A percentile compares a stretch with the other conserved stretches of the same genome.
phyloP scores from a whole-genome alignment of 2,113 vertebrate species.

The Vidua macroura region DNA sequence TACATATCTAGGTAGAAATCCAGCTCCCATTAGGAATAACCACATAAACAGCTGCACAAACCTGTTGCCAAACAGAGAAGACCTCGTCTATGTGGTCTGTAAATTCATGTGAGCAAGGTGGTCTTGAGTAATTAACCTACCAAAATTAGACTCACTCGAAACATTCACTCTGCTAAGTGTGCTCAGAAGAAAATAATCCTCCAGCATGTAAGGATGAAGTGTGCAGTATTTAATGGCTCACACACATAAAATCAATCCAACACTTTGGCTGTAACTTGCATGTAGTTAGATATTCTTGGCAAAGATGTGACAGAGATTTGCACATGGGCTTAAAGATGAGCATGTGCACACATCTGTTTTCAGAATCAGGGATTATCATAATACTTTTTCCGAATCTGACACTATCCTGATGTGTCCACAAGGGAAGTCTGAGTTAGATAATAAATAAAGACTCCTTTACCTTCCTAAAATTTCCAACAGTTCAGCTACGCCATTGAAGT shows the following conservation, averaged over 20 bases:
- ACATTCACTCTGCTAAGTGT: not conserved
- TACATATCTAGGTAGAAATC: not conserved
- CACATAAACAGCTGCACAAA: slow-evolving; percentile 5
- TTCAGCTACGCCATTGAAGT: slow-evolving; percentile 99
- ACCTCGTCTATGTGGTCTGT: not conserved
- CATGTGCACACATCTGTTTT: not conserved
- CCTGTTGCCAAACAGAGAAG: not conserved
- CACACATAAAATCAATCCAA: not conserved
- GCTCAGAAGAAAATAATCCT: not conserved
- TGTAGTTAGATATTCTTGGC: not conserved
- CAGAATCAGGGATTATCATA: not conserved
- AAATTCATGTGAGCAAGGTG: not conserved
- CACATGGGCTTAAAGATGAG: not conserved
- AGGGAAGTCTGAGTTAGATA: not conserved
- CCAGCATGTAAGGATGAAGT: not conserved
- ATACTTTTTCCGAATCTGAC: not conserved
- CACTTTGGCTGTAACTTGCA: not conserved
- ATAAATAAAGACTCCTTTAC: slow-evolving; percentile 70
- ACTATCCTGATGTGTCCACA: not conserved
- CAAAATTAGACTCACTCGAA: not conserved
- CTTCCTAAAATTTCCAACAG: slow-evolving; percentile 99
- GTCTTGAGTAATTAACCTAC: not conserved
- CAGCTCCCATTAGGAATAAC: not conserved
- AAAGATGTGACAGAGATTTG: not conserved
- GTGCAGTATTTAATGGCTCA: not conserved